Conservation (phyloP, 2,888 invertebrate species). For the Ennomos erosarius region DNA sequence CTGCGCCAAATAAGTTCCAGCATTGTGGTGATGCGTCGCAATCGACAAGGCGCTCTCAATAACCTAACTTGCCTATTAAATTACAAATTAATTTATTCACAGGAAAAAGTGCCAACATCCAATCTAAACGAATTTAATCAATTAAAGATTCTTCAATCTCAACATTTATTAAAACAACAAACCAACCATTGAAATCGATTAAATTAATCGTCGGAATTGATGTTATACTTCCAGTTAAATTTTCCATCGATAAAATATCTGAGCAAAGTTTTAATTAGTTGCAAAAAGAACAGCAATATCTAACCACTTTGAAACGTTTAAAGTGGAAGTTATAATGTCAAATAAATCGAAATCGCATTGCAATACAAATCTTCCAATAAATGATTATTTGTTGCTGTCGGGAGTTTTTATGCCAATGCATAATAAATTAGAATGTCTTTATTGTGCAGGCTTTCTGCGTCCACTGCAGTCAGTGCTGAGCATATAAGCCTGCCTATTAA, state of each 20-base stretch:
- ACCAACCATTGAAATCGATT: conserved; percentile 18
- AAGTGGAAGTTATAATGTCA: conserved; percentile 5
- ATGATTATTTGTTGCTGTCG: too few relatives aligned
- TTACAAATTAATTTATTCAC: too few relatives aligned
- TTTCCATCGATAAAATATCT: conserved; percentile 21
- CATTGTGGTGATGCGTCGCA: too few relatives aligned
- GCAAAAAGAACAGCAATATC: conserved; percentile 21
- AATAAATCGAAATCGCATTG: conserved; percentile 5
- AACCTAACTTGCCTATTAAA: too few relatives aligned
- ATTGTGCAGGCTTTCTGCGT: too few relatives aligned
- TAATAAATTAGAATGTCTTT: too few relatives aligned
- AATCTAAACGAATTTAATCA: conserved; percentile 4
- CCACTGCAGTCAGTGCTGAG: too few relatives aligned
- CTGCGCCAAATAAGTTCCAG: too few relatives aligned
- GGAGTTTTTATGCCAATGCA: too few relatives aligned
- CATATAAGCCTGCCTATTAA: too few relatives aligned
- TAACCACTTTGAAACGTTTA: conserved; percentile 14
- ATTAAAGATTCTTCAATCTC: conserved; percentile 13
- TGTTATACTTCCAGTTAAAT: conserved; percentile 16
- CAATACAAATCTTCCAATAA: background rate
- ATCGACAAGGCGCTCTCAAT: too few relatives aligned
- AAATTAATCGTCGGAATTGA: conserved; percentile 12
- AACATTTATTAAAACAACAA: conserved; percentile 2
- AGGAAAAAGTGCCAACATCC: too few relatives aligned
- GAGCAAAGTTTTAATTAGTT: conserved; percentile 26